Evolutionary conservation across 2,888 invertebrate genomes (phyloP).

Genomic region (Caenorhabditis macrosperma): DNA sequence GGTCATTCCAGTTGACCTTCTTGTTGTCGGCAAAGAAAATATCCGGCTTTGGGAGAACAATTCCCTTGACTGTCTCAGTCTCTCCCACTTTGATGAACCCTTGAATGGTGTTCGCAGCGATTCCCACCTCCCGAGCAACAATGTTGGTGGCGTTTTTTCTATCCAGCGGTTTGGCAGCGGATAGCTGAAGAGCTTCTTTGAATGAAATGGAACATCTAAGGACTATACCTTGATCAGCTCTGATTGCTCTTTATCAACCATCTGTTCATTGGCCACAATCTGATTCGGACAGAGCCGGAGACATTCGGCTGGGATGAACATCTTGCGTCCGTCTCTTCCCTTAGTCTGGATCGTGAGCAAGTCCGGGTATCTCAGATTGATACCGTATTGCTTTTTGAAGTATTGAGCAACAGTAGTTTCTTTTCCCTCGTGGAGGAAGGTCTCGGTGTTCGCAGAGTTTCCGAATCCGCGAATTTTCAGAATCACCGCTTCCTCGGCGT

Average conservation of each 20-base stretch:
- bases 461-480: background rate
- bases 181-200: background rate
- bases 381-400: slow-evolving; percentile 3
- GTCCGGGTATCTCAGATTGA: slow-evolving; percentile 2
- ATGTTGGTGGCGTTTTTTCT: background rate
- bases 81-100: background rate
- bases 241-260: slow-evolving; percentile 10
- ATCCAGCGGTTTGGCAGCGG: background rate
- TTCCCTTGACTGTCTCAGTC: background rate
- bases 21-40: background rate
- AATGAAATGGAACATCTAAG: background rate
- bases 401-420: background rate
- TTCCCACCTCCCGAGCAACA: background rate
- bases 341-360: slow-evolving; percentile 1
- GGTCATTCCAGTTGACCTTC: background rate
- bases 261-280: slow-evolving; percentile 7
- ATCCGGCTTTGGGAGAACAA: background rate
- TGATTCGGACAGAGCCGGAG: background rate
- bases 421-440: background rate
- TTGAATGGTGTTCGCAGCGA: background rate
- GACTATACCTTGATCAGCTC: slow-evolving; percentile 4
- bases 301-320: background rate
- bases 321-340: background rate
- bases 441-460: background rate
- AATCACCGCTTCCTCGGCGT: background rate